A percentile compares a stretch with the other conserved stretches of the same genome.
These are phyloP conservation scores for Chironomus striatipennis DNA, from an alignment of 1,140 invertebrate species.

Conservation along the genomic window DNA sequence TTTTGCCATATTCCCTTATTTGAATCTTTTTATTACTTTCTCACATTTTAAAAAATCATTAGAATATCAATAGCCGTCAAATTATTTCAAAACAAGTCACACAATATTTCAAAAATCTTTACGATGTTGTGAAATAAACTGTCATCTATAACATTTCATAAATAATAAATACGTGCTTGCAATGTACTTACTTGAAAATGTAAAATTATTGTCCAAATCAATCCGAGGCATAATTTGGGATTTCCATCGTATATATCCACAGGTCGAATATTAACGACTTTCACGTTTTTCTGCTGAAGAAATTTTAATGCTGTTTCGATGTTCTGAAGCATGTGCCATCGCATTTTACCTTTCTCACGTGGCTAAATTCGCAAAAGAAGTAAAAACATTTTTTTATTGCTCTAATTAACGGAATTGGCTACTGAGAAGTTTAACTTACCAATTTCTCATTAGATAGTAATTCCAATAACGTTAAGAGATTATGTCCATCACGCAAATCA, in stretches of 20 bases:
- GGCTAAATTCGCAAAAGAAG: not conserved
- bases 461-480: constrained; percentile 58
- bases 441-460: constrained; percentile 41
- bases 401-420: not conserved
- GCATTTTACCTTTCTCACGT: not conserved
- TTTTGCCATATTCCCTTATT: too few relatives aligned
- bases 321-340: not conserved
- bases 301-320: not conserved
- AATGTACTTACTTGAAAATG: constrained; percentile 17
- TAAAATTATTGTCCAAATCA: constrained; percentile 23
- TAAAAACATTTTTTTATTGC: not conserved
- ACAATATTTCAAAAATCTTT: too few relatives aligned
- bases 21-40: too few relatives aligned
- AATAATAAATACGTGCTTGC: too few relatives aligned
- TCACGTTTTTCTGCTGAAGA: not conserved
- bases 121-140: too few relatives aligned
- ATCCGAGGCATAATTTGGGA: not conserved
- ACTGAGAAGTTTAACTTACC: not conserved
- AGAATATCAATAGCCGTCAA: too few relatives aligned
- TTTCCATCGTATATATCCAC: not conserved
- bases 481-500: constrained; percentile 64
- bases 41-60: too few relatives aligned
- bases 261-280: not conserved
- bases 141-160: too few relatives aligned
- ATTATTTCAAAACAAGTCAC: too few relatives aligned